Base-by-base conservation (phyloP, 2,797 vertebrate genomes). In the Zenarchopterus dispar region DNA sequence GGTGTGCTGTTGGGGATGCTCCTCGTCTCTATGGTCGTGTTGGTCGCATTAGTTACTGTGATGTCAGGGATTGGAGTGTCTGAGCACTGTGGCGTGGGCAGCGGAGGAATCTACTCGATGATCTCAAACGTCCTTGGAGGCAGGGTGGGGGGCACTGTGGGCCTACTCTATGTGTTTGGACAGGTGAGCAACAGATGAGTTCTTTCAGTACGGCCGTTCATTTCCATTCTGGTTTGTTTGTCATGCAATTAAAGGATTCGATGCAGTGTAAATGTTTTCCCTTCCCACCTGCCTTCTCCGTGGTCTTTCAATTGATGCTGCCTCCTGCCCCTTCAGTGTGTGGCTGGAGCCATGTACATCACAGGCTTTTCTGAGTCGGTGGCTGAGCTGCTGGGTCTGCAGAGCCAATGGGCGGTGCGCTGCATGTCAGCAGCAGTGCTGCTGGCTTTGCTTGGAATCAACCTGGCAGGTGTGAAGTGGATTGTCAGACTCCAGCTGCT, bases 271-370 rank as follows among this genome's bases (percentile, higher is more conserved):
- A 60, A 56, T 4, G 0, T 52, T 15, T 43, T 31, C 26, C 23
- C 15, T 56, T 13, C 36, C 13, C 36, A 39, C 13, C 36, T 39
- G 13, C 36, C 11, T 16, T 16, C 6, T 22, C 22, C 13, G 0
- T 24, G 17, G 7, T 55, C 33, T 51, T 3, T 0, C 5, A 6
- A 36, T 2, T 47, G 2, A 6, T 46, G 6, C 11, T 19, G 13
- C 45, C 2, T 22, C 11, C 24, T 54, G 10, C 26, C 26, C 17
- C 24, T 47, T 22, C 88, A 99, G 98, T 99, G 97, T 19, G 97
- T 98, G 77, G 97, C 97, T 71, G 97, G 97, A 59, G 97, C 97
- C 66, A 96, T 99, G 97, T 99, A 98, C 75, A 93, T 99, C 92
- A 97, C 97, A 0, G 98, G 98, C 59, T 99, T 99, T 68, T 94